phyloP scores from a whole-genome alignment of 2,113 vertebrate genomes.

The Numenius arquata region DNA sequence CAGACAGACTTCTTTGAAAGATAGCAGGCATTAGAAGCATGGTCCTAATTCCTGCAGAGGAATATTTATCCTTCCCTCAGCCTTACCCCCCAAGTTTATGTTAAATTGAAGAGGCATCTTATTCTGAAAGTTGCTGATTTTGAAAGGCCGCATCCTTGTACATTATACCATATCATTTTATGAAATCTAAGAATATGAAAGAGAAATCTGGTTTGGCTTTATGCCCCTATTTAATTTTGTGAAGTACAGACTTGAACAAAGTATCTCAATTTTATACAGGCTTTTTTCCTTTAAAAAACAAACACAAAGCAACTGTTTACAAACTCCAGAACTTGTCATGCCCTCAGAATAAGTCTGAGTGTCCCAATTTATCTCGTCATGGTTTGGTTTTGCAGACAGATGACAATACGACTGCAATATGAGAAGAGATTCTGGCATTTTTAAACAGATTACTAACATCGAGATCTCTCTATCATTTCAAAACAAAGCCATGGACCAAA shows the following conservation, averaged over 20 bases:
- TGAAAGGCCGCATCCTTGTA: neutral
- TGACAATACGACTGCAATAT: neutral
- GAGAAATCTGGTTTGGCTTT: neutral
- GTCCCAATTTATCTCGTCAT: neutral
- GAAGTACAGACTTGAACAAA: neutral
- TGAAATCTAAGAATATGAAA: neutral
- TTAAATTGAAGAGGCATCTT: neutral
- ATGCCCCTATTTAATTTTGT: neutral
- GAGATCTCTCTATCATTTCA: neutral
- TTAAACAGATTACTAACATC: neutral
- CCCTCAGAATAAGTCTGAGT: neutral
- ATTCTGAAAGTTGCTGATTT: neutral
- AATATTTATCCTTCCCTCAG: neutral
- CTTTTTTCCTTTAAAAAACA: neutral
- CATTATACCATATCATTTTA: neutral
- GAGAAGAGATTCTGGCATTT: conserved; percentile 13
- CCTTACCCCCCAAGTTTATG: neutral
- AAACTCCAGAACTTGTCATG: neutral
- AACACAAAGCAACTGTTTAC: neutral
- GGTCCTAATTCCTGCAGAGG: neutral
- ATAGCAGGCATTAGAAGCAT: neutral
- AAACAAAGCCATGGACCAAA: neutral
- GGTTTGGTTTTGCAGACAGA: conserved; percentile 7
- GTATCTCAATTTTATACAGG: neutral
- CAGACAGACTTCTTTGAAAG: neutral